phyloP scores from a whole-genome alignment of 2,888 invertebrate genomes.

The Nemapogon koenigi region DNA sequence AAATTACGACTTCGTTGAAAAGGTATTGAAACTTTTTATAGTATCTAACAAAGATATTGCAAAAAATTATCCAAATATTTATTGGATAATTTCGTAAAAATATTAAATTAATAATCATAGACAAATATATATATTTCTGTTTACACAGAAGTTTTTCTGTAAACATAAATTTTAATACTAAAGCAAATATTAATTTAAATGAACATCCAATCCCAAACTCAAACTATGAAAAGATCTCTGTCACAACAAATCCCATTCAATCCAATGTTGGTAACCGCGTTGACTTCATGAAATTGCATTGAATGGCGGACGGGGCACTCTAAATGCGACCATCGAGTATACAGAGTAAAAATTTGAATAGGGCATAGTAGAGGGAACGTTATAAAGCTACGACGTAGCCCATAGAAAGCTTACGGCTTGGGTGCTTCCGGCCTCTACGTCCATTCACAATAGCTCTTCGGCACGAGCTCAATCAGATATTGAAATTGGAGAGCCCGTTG shows the following conservation, averaged over 20 bases:
- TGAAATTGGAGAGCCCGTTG: conserved; percentile 39
- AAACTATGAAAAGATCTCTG: no score
- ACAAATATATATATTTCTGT: no score
- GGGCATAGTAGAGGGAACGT: conserved; percentile 25
- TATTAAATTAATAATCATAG: no score
- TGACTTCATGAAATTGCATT: conserved; percentile 61
- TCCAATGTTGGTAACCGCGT: conserved; percentile 22
- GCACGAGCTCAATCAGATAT: conserved; percentile 46
- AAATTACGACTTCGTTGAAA: no score
- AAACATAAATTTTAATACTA: no score
- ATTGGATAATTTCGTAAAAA: no score
- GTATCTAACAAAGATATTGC: no score
- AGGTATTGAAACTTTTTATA: no score
- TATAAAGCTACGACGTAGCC: conserved; percentile 29
- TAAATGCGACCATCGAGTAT: conserved; percentile 36
- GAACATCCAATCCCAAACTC: no score
- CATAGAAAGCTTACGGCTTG: conserved; percentile 14
- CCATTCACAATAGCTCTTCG: conserved; percentile 38
- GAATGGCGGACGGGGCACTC: conserved; percentile 57
- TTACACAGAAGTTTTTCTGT: no score
- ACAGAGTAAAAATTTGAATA: conserved; percentile 63
- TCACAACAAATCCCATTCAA: conserved; percentile 5
- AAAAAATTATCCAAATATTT: no score
- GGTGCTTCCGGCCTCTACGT: conserved; percentile 46
- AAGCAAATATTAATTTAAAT: no score